Evolutionary conservation across 2,888 invertebrate genomes (phyloP), one percentile per base, ranked within the genome.

Genomic region (Rhingia campestris): DNA sequence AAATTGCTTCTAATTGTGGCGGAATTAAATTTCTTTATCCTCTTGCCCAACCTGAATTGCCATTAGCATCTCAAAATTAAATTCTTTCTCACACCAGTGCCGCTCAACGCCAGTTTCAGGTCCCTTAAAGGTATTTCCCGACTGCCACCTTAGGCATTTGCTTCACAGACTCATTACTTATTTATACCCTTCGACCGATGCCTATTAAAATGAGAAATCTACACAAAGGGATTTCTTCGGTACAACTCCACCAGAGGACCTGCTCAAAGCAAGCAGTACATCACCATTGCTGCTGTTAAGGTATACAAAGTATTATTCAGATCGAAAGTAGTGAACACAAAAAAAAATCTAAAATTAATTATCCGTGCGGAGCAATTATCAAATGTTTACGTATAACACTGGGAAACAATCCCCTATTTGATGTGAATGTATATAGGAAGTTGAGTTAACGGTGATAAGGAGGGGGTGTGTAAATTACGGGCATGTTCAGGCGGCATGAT

Each of bases 151-250:
- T 67, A 43, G 47, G 53, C 66, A 66, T 76, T 72, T 56, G 53
- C 61, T 43, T 12, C 67, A 33, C 49, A 64, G 54, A 72, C 66
- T 61, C 81, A 77, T 81, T 77, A 81, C 61, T 72, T 77, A 72
- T 73, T 72, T 77, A 77, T 73, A 67, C 43, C 61, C 56, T 53
- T 72, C 77, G 66, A 72, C 81, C 81, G 66, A 81, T 66, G 81
- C 81, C 81, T 77, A 81, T 81, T 77, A 81, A 81, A 81, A 81
- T 81, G 81, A 81, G 77, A 81, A 81, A 81, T 81, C 53, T 49
- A 49, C 66, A 72, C 77, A 77, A 72, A 77, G 2, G 77, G 81
- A 67, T 67, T 41, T 56, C 7, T 53, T 43, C 45, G 39, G 51
- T 41, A 39, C 45, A 39, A 39, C 56, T 66, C 72, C 73, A 33